A percentile compares a stretch with the other conserved stretches of the same genome.
Conservation (phyloP, 2,888 invertebrate species). For the Hypena proboscidalis region DNA sequence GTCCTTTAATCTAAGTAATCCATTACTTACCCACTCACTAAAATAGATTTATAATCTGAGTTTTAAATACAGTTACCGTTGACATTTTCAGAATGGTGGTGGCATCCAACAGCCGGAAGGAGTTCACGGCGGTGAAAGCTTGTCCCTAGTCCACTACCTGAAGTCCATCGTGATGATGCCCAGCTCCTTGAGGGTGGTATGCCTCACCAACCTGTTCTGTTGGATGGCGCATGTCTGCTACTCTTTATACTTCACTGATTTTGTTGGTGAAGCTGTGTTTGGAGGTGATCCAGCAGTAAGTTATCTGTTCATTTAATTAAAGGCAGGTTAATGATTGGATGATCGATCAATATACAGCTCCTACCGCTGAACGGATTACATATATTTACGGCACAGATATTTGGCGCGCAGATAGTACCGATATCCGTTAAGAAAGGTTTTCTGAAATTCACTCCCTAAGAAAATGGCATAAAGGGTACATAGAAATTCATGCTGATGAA, state of each 20-base stretch:
- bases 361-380: too few relatives aligned
- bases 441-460: too few relatives aligned
- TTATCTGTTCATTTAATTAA: slow-evolving; percentile 18
- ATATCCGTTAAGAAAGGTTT: too few relatives aligned
- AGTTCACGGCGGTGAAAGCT: slow-evolving; percentile 50
- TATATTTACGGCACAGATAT: too few relatives aligned
- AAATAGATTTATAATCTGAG: too few relatives aligned
- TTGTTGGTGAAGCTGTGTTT: slow-evolving; percentile 96
- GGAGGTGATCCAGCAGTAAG: slow-evolving; percentile 93
- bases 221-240: slow-evolving; percentile 99
- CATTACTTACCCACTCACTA: too few relatives aligned
- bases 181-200: slow-evolving; percentile 92
- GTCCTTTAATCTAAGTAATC: too few relatives aligned
- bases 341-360: too few relatives aligned
- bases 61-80: too few relatives aligned
- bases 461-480: too few relatives aligned
- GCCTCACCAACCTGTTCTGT: slow-evolving; percentile 97
- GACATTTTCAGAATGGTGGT: slow-evolving; percentile 49
- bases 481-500: too few relatives aligned
- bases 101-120: slow-evolving; percentile 47
- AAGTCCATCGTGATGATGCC: slow-evolving; percentile 97
- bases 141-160: slow-evolving; percentile 92
- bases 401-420: too few relatives aligned
- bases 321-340: background rate
- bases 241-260: slow-evolving; percentile 98